phyloP scores from a whole-genome alignment of 2,797 vertebrate species.

The Manis javanica region DNA sequence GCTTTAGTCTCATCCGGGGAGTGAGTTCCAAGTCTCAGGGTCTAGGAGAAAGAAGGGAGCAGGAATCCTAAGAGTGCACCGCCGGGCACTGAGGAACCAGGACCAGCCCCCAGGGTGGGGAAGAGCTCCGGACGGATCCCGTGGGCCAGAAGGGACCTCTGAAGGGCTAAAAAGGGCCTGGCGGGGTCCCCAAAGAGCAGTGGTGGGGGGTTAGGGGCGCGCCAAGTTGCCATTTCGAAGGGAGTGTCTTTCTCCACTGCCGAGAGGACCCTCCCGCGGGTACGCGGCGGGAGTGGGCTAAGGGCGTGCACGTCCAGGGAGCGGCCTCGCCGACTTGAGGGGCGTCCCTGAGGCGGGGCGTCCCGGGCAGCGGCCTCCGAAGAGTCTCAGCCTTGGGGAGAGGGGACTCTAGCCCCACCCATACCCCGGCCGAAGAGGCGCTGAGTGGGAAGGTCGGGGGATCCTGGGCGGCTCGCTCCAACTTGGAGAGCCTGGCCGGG shows the following conservation, averaged over 20 bases:
- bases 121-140: background rate
- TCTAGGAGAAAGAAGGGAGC: background rate
- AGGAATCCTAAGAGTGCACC: background rate
- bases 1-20: background rate
- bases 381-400: background rate
- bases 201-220: background rate
- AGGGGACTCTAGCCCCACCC: background rate
- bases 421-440: background rate
- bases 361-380: background rate
- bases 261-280: background rate
- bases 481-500: background rate
- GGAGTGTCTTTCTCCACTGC: background rate
- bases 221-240: background rate
- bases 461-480: background rate
- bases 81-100: rapidly evolving
- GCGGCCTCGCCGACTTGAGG: background rate
- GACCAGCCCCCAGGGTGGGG: background rate
- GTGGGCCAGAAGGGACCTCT: background rate
- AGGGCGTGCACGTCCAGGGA: background rate
- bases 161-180: background rate
- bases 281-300: background rate
- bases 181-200: background rate
- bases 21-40: background rate
- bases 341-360: background rate
- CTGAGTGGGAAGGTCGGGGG: background rate